Conservation (phyloP, 2,888 invertebrate species). For the Lypha dubia region DNA sequence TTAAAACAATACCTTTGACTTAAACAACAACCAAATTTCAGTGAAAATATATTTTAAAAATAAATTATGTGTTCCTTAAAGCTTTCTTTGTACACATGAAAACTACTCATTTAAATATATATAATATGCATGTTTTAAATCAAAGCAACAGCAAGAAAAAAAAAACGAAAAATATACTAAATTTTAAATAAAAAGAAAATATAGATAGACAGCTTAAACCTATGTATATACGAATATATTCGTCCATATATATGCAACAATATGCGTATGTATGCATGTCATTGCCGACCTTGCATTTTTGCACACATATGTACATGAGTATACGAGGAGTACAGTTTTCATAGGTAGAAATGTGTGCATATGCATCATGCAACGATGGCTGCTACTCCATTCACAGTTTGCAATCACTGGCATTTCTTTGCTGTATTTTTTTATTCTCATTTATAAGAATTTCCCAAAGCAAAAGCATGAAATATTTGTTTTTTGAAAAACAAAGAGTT, state of each 20-base stretch:
- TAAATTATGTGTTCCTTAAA: too few species aligned
- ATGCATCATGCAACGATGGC: constrained; percentile 24
- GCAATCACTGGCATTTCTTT: constrained; percentile 21
- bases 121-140: too few species aligned
- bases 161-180: not conserved
- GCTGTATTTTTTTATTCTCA: not conserved
- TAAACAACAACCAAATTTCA: too few species aligned
- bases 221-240: not conserved
- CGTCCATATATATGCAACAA: not conserved
- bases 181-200: not conserved
- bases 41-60: too few species aligned
- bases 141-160: too few species aligned
- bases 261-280: not conserved
- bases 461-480: constrained; percentile 19
- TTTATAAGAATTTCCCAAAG: not conserved
- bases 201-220: not conserved
- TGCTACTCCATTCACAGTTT: not conserved
- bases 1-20: too few species aligned
- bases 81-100: too few species aligned
- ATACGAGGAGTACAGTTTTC: too few species aligned
- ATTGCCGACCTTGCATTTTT: not conserved
- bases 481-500: not conserved
- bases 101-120: too few species aligned
- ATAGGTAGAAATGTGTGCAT: constrained; percentile 4
- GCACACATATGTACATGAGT: not conserved